Conservation (phyloP, 2,113 vertebrate genomes). For the Hyla sarda region DNA sequence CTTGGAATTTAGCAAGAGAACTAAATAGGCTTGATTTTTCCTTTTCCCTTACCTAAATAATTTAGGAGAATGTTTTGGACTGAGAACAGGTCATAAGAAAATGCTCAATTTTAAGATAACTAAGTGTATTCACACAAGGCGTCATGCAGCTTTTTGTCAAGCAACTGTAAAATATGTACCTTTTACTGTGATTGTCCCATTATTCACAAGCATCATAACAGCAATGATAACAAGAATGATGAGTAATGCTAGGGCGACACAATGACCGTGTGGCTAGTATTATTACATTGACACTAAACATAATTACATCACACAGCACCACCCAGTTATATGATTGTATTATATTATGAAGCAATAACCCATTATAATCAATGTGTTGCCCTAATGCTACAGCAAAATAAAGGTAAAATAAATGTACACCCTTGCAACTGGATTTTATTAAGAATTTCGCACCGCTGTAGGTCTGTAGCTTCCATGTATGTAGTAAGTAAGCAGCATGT, state of each 20-base stretch:
- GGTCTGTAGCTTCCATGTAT: no score
- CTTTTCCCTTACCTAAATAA: background rate
- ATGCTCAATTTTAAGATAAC: background rate
- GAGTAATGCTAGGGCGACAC: background rate
- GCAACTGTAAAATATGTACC: background rate
- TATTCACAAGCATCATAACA: background rate
- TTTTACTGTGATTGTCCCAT: background rate
- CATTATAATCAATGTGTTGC: background rate
- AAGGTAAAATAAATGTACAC: no score
- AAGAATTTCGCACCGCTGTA: no score
- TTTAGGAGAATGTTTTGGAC: background rate
- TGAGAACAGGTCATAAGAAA: background rate
- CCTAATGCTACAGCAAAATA: no score
- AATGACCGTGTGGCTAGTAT: no score
- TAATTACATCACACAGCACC: no score
- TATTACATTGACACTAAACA: no score
- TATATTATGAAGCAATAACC: no score
- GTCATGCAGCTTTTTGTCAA: background rate
- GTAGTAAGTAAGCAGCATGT: no score
- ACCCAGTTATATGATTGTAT: no score
- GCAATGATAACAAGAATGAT: background rate
- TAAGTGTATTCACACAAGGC: background rate
- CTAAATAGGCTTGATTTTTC: slow-evolving; percentile 6
- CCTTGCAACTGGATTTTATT: no score
- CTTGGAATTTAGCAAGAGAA: slow-evolving; percentile 26